Base-by-base conservation (phyloP, 2,888 invertebrate genomes). In the Siphonodentalium dalli region DNA sequence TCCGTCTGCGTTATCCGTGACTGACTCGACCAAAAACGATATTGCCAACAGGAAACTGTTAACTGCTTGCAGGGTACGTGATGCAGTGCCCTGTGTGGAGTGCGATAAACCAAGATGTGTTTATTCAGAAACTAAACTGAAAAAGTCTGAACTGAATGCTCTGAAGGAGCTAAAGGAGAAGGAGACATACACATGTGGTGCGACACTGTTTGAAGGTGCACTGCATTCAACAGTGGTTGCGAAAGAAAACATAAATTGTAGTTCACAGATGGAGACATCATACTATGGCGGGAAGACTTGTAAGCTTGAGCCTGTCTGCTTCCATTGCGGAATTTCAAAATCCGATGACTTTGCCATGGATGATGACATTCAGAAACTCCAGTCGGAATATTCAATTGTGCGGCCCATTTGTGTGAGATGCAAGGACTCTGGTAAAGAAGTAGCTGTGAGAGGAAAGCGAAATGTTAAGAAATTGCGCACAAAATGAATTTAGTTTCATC, bases 271-370 rank as follows among this genome's bases (percentile, higher is more conserved):
- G 26, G 42, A 42, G 27, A 42, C 42, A 15, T 13, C 26, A n/a
- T 42, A 42, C 42, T 42, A 42, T 26, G 42, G 28, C n/a, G 27
- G 42, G n/a, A n/a, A n/a, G n/a, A n/a, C n/a, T n/a, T n/a, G n/a
- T 27, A 11, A 26, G 21, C 21, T 38, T 13, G 13, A 38, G 23
- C 39, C 15, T 13, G 21, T 38, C 13, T 38, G 39, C 23, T 20
- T 38, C n/a, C 39, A 38, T 21, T 38, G 39, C 23, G 39, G 39
- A n/a, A 21, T 20, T 38, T n/a, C 39, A 21, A 5, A 38, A 38
- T 15, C 21, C 4, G 39, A n/a, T 15, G 39, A 38, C 20, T 20
- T 21, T 20, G 21, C 39, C 23, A n/a, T n/a, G n/a, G 18, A 21
- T 21, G 13, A 20, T 21, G 18, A 38, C 5, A 38, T 38, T 20